Conservation (phyloP, 2,888 invertebrate species). For the Cataglyphis albicans region DNA sequence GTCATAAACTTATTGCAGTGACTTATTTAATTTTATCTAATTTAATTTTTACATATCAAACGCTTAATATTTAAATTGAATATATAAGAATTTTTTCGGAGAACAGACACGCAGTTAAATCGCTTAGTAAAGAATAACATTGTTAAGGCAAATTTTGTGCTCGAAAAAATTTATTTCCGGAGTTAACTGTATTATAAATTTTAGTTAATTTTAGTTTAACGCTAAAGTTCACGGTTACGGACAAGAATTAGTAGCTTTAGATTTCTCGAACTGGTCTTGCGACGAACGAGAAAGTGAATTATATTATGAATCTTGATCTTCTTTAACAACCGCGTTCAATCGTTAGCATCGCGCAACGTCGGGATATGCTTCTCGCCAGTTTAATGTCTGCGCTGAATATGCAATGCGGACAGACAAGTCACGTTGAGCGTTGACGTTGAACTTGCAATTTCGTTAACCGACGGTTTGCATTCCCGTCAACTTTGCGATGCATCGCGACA, state of each 20-base stretch:
- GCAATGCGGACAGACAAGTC: constrained; percentile 20
- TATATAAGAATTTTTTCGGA: not conserved
- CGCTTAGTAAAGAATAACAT: constrained; percentile 28
- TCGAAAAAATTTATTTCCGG: constrained; percentile 19
- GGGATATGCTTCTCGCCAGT: constrained; percentile 6
- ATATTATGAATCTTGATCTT: constrained; percentile 25
- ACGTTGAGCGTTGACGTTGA: constrained; percentile 29
- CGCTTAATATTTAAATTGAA: constrained; percentile 27
- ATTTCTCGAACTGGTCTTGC: not conserved
- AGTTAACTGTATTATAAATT: constrained; percentile 27
- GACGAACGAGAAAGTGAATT: constrained; percentile 20
- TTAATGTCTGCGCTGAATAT: constrained; percentile 38
- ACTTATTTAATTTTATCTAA: not conserved
- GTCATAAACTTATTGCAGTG: not conserved
- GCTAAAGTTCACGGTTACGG: constrained; percentile 3
- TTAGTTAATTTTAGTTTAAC: constrained; percentile 16
- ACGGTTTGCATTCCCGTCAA: constrained; percentile 35
- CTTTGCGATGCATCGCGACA: constrained; percentile 6
- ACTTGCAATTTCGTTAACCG: constrained; percentile 46
- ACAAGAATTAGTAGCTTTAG: constrained; percentile 27
- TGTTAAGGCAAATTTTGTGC: constrained; percentile 18
- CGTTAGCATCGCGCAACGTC: constrained; percentile 20
- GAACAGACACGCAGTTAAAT: constrained; percentile 9
- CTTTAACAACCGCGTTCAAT: constrained; percentile 33
- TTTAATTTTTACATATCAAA: constrained; percentile 42